These are phyloP conservation scores for Panthera leo DNA, from an alignment of 2,113 vertebrate genomes.

Conservation along the genomic window DNA sequence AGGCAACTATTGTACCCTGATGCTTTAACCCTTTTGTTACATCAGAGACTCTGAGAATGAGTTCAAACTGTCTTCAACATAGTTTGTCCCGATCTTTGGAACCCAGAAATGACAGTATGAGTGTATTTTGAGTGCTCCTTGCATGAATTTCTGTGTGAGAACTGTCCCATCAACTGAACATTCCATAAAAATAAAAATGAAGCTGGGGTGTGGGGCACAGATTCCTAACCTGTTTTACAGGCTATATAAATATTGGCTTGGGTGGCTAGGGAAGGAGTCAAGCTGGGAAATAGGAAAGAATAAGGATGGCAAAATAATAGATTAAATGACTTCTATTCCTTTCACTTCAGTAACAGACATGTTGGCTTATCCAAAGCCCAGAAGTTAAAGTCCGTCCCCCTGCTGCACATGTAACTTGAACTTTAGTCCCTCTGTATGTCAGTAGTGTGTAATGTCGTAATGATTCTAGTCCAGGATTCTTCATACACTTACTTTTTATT, in stretches of 20 bases:
- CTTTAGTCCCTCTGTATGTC: neutral
- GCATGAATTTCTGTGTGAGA: neutral
- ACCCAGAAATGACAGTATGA: neutral
- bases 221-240: neutral
- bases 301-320: neutral
- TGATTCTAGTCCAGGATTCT: neutral
- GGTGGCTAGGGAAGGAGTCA: neutral
- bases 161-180: neutral
- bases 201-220: neutral
- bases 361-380: neutral
- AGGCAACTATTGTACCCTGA: neutral
- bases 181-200: constrained; percentile 16
- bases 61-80: neutral
- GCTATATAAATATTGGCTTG: neutral
- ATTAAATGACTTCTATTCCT: neutral
- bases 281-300: neutral
- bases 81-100: neutral
- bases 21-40: neutral
- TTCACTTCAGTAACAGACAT: neutral
- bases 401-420: neutral
- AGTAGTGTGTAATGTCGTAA: neutral
- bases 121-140: neutral
- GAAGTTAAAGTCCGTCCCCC: neutral
- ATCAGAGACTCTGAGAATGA: neutral
- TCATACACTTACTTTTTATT: neutral